These are phyloP conservation scores for Bombus terrestris DNA, from an alignment of 1,140 invertebrate species.

Conservation along the genomic window DNA sequence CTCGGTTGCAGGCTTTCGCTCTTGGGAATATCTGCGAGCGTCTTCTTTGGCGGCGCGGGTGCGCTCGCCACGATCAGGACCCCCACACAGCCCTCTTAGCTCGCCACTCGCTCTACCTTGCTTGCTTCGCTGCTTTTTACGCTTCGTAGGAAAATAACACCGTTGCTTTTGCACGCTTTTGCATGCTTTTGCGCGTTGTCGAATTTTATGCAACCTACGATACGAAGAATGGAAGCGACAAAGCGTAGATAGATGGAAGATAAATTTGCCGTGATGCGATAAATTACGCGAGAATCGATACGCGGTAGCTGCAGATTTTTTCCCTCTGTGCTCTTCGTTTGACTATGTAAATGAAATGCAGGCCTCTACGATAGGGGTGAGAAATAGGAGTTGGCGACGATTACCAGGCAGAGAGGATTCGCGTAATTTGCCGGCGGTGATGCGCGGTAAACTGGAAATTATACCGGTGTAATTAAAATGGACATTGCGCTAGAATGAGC, in stretches of 20 bases:
- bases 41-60: slow-evolving; percentile 67
- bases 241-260: too few species aligned
- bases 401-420: neutral
- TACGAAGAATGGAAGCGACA: too few species aligned
- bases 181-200: too few species aligned
- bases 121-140: neutral
- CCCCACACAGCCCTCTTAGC: slow-evolving; percentile 37
- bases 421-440: neutral
- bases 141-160: neutral
- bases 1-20: slow-evolving; percentile 77
- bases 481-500: neutral
- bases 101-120: slow-evolving; percentile 31
- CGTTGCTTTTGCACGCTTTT: neutral
- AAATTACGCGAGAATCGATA: too few species aligned
- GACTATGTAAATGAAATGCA: too few species aligned
- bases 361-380: fast-evolving
- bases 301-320: too few species aligned
- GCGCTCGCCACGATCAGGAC: slow-evolving; percentile 46
- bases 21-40: slow-evolving; percentile 77
- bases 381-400: too few species aligned
- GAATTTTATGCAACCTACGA: too few species aligned
- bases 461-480: neutral
- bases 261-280: fast-evolving
- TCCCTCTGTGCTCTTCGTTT: too few species aligned
- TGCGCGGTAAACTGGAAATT: neutral